Evolutionary conservation across 2,888 invertebrate genomes (phyloP).

Genomic region (Globia sparganii): DNA sequence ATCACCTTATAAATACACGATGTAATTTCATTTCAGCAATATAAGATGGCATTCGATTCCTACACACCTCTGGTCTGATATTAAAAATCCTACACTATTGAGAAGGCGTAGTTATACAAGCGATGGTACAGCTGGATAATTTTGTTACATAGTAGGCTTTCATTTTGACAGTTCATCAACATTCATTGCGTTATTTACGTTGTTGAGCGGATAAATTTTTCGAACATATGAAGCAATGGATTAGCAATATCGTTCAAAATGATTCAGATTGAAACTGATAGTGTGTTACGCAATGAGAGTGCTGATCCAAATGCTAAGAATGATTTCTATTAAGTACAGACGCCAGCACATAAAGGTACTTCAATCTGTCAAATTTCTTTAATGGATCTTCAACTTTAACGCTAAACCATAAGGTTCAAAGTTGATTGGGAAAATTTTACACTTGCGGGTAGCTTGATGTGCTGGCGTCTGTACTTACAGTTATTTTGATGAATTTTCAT

Average conservation of each 20-base stretch:
- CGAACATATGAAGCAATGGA: neutral
- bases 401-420: too few relatives aligned
- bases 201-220: neutral
- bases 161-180: neutral
- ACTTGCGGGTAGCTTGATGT: too few relatives aligned
- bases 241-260: neutral
- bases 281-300: neutral
- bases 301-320: neutral
- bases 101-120: slow-evolving; percentile 25
- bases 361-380: too few relatives aligned
- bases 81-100: slow-evolving; percentile 48
- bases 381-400: too few relatives aligned
- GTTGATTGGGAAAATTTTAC: too few relatives aligned
- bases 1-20: slow-evolving; percentile 1
- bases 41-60: slow-evolving; percentile 40
- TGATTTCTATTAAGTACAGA: neutral
- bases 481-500: neutral
- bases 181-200: neutral
- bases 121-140: neutral
- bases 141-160: neutral
- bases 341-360: too few relatives aligned
- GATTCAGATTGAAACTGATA: neutral
- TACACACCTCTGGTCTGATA: slow-evolving; percentile 25
- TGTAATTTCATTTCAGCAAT: slow-evolving; percentile 29
- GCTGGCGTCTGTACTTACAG: too few relatives aligned